Evolutionary conservation across 2,888 invertebrate species (phyloP), one percentile per base, ranked within the genome.

Genomic region (Congeria kusceri): DNA sequence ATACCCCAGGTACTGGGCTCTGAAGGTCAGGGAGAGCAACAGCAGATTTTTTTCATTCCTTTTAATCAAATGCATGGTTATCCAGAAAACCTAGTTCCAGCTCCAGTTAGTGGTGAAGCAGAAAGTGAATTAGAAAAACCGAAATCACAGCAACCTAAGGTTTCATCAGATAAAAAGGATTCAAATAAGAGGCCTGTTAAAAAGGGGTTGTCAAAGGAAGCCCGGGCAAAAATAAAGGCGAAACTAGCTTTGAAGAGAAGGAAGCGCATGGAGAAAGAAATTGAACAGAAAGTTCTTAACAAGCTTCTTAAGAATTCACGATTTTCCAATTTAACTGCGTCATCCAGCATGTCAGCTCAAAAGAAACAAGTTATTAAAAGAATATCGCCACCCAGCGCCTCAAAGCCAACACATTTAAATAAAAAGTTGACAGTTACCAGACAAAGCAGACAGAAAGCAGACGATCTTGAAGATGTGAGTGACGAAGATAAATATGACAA

Each of bases 31-130:
- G 68, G 62, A 20, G 75, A 80, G 29, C 69, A 76, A 29, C 62
- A 80, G 44, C 69, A 76, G 28, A 64, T 80, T 15, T 76, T 80
- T 27, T 80, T 80, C 56, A 80, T 80, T 18, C 80, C 80, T 7
- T 80, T 80, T 28, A 68, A 70, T 44, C 79, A 79, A 44, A 29
- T 59, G n/a, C 61, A 39, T 46, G 73, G 59, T 20, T 62, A 46
- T 56, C 32, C 78, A 23, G 78, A 68, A 28, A 68, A 49, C 49
- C 13, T 68, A 9, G 23, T 11, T 23, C 28, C 44, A 15, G 13
- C 5, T 20, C 25, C 68, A 39, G 39, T 39, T 39, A 15, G 39
- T 11, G 39, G 9, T 39, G 39, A 39, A 39, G 3, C 39, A 39
- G 13, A 39, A 39, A 39, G 39, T 13, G 39, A 39, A 13, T 13